Percentiles rank a stretch among this genome's conserved stretches.
Conservation (phyloP, 1,140 invertebrate genomes). For the Hycleus phaleratus region DNA sequence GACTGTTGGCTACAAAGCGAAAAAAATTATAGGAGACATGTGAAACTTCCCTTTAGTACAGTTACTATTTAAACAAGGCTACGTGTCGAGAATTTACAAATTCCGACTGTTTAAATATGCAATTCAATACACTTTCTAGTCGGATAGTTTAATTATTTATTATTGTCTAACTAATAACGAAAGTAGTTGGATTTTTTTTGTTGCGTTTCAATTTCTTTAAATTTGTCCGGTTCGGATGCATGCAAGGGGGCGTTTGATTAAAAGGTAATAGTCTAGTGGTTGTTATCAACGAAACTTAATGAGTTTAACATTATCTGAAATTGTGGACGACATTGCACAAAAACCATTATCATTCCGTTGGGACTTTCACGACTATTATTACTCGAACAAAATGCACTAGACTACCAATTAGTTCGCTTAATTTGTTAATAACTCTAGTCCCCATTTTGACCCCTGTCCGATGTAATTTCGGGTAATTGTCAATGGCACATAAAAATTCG, state of each 20-base stretch:
- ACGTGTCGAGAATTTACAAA: constrained; percentile 17
- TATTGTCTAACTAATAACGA: neutral
- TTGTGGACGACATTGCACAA: constrained; percentile 11
- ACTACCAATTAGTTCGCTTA: constrained; percentile 10
- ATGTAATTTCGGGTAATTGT: constrained; percentile 3
- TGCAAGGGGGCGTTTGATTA: too few species aligned
- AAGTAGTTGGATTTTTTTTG: too few species aligned
- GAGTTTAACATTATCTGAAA: constrained; percentile 15
- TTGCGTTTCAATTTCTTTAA: too few species aligned
- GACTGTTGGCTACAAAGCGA: neutral
- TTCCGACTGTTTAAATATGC: constrained; percentile 18
- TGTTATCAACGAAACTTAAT: constrained; percentile 7
- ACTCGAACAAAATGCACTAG: constrained; percentile 9
- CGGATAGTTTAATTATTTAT: neutral
- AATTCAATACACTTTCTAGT: constrained; percentile 13
- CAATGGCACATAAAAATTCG: constrained; percentile 11
- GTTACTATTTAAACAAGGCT: constrained; percentile 14
- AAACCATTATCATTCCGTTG: constrained; percentile 14
- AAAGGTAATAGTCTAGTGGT: too few species aligned
- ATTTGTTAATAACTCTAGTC: constrained; percentile 15
- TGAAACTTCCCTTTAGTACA: neutral
- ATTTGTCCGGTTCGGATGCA: too few species aligned
- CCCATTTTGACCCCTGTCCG: constrained; percentile 6
- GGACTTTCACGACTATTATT: neutral
- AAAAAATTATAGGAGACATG: too few species aligned